Conservation (phyloP, 2,888 invertebrate species). For the Disparrhopalites patrizii region DNA sequence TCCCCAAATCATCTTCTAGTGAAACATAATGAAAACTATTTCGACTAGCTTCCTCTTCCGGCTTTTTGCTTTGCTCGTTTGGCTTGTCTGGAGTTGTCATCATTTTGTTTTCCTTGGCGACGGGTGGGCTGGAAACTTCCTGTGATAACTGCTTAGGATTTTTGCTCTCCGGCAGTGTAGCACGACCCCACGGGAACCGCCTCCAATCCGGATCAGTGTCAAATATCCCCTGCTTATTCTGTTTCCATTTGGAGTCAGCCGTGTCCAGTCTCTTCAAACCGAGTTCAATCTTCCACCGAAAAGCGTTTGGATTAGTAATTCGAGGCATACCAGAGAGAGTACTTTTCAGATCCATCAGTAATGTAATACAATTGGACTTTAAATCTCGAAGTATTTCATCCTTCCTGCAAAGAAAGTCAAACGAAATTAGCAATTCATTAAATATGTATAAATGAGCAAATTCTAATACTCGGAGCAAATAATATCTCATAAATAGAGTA, state of each 20-base stretch:
- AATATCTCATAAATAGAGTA: neutral
- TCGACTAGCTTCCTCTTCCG: neutral
- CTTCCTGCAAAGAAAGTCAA: neutral
- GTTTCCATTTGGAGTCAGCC: neutral
- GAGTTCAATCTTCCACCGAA: constrained; percentile 16
- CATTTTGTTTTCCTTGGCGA: neutral
- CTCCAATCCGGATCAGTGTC: constrained; percentile 9
- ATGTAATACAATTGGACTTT: neutral
- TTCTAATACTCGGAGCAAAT: too few relatives aligned
- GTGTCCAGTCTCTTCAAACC: constrained; percentile 1
- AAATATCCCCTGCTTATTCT: constrained; percentile 2
- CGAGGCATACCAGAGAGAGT: constrained; percentile 1
- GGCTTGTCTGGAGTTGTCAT: neutral
- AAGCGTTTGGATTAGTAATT: neutral
- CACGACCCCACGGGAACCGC: constrained; percentile 6
- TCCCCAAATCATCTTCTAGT: constrained; percentile 4
- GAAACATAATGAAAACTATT: constrained; percentile 8
- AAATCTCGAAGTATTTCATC: neutral
- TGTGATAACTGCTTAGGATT: neutral
- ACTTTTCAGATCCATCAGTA: neutral
- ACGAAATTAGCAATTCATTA: too few relatives aligned
- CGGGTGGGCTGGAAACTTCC: neutral
- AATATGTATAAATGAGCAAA: too few relatives aligned
- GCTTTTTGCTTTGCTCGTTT: neutral
- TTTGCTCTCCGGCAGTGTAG: neutral